Evolutionary conservation across 2,113 vertebrate genomes (phyloP).

Genomic region (Alexandromys fortis): DNA sequence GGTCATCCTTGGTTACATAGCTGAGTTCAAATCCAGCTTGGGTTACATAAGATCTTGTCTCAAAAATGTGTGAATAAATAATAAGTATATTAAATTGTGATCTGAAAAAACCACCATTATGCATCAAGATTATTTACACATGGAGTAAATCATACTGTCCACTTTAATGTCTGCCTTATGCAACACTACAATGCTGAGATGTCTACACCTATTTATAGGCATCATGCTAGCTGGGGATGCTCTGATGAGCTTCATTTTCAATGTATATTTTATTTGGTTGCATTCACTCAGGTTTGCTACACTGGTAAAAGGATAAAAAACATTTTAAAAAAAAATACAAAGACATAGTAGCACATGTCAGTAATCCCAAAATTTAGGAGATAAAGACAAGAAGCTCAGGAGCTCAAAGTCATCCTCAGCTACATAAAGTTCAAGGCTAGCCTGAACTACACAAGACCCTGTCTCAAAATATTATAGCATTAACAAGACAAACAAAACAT

Average conservation of each 20-base stretch:
- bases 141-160: not conserved
- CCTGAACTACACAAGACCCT: not conserved
- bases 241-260: slow-evolving; percentile 34
- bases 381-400: not conserved
- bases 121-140: not conserved
- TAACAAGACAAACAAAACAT: not conserved
- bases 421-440: not conserved
- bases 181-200: not conserved
- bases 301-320: slow-evolving; percentile 31
- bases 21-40: not conserved
- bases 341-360: not conserved
- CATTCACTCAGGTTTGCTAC: slow-evolving; percentile 22
- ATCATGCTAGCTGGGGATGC: not conserved
- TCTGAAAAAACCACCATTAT: not conserved
- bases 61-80: not conserved
- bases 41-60: not conserved
- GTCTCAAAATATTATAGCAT: not conserved
- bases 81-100: not conserved
- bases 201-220: not conserved
- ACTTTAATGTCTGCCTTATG: not conserved
- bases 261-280: slow-evolving; percentile 23
- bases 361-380: not conserved
- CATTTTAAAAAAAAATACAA: not conserved
- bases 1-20: not conserved
- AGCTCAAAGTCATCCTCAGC: not conserved